Evolutionary conservation across 35 echinoderm and acorn worm species (phyloP).

Genomic region (Acanthaster planci): DNA sequence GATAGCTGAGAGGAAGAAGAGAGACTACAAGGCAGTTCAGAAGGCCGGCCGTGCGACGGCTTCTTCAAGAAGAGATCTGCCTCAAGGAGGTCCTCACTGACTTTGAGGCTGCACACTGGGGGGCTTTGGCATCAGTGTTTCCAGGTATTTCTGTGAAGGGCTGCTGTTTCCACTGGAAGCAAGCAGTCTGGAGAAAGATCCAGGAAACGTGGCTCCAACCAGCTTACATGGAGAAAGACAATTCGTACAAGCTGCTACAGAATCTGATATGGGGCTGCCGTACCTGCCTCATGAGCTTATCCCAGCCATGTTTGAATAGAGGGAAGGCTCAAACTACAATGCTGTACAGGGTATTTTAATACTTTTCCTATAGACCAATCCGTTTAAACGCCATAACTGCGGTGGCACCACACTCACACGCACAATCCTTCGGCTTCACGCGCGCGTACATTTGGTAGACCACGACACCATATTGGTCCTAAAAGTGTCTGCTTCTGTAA

Average conservation of each 20-base stretch:
- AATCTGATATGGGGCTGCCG: conserved; percentile 26
- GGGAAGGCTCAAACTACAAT: neutral
- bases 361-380: too few species aligned
- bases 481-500: too few species aligned
- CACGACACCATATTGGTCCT: too few species aligned
- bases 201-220: conserved; percentile 40
- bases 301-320: neutral
- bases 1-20: neutral
- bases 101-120: conserved; percentile 52
- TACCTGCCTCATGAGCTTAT: neutral
- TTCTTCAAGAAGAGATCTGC: neutral
- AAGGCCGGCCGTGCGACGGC: neutral
- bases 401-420: too few species aligned
- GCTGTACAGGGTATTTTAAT: conserved; percentile 1
- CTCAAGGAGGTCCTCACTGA: conserved; percentile 38
- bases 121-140: conserved; percentile 32
- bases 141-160: conserved; percentile 24
- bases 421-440: too few species aligned
- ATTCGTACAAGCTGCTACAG: neutral
- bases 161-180: conserved; percentile 70
- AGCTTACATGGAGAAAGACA: neutral
- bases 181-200: conserved; percentile 69
- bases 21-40: conserved; percentile 12
- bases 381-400: too few species aligned
- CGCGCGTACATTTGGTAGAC: too few species aligned